These are phyloP conservation scores for Neodon shergylaensis DNA, from an alignment of 2,113 vertebrate genomes.

Conservation along the genomic window DNA sequence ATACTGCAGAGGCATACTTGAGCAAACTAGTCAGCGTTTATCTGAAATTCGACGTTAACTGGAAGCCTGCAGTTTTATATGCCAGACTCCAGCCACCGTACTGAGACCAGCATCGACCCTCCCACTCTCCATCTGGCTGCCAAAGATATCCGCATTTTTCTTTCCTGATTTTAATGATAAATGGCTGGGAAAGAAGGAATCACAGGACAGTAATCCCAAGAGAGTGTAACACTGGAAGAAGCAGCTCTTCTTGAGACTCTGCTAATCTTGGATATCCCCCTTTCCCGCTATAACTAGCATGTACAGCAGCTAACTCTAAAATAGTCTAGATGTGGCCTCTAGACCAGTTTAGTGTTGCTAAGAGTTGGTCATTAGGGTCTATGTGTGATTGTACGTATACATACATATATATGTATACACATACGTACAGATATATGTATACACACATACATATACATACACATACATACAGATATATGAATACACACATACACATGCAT, in stretches of 20 bases:
- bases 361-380: not conserved
- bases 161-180: constrained; percentile 49
- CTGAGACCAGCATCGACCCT: not conserved
- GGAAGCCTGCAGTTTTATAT: not conserved
- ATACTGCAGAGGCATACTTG: not conserved
- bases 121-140: not conserved
- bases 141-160: not conserved
- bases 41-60: constrained; percentile 43
- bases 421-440: too few relatives aligned
- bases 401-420: too few relatives aligned
- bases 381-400: not conserved
- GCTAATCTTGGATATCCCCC: not conserved
- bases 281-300: not conserved
- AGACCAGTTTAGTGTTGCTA: not conserved
- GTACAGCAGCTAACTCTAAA: constrained; percentile 15
- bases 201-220: constrained; percentile 4
- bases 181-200: not conserved
- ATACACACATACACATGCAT: not conserved
- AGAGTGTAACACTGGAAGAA: not conserved
- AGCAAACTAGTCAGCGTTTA: constrained; percentile 24
- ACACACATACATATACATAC: not conserved
- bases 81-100: not conserved
- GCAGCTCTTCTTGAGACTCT: constrained; percentile 3
- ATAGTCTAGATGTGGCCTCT: not conserved
- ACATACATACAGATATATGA: not conserved